Percentiles rank a stretch among this genome's conserved stretches.
phyloP scores from a whole-genome alignment of 2,797 vertebrate species.

The Semotilus atromaculatus region DNA sequence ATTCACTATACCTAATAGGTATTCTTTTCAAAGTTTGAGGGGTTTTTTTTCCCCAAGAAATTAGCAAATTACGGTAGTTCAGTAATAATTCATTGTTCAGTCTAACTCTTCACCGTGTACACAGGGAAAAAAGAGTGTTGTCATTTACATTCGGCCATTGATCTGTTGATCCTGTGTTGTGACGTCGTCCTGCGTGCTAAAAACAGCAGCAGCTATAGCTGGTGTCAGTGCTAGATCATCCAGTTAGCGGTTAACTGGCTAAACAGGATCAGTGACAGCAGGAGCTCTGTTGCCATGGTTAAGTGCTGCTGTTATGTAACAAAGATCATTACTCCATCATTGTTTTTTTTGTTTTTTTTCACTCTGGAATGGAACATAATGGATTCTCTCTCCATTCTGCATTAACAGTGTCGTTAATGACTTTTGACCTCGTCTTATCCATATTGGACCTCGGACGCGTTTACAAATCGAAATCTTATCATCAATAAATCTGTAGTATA shows the following conservation, averaged over 20 bases:
- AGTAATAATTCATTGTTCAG: neutral
- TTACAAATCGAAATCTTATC: neutral
- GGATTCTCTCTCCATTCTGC: conserved; percentile 12
- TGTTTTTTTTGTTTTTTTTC: neutral
- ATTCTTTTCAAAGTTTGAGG: neutral
- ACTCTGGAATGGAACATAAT: conserved; percentile 27
- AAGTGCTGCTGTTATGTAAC: conserved; percentile 36
- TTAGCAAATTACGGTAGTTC: neutral
- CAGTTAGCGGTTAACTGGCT: conserved; percentile 23
- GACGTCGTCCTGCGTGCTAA: neutral
- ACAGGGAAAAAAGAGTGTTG: neutral
- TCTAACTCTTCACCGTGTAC: neutral
- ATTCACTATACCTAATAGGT: neutral
- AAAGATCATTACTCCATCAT: conserved; percentile 10
- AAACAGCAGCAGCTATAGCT: conserved; percentile 23
- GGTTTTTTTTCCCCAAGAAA: neutral
- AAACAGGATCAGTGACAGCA: conserved; percentile 10
- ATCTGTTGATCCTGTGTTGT: conserved; percentile 1
- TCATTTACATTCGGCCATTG: conserved; percentile 10
- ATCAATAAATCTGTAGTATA: neutral
- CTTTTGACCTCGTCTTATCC: conserved; percentile 12
- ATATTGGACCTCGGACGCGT: neutral
- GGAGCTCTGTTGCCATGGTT: conserved; percentile 27
- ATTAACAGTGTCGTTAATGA: neutral
- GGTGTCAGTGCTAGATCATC: neutral